These are phyloP conservation scores for Sternotherus odoratus DNA, from an alignment of 2,797 vertebrate species.

Conservation along the genomic window DNA sequence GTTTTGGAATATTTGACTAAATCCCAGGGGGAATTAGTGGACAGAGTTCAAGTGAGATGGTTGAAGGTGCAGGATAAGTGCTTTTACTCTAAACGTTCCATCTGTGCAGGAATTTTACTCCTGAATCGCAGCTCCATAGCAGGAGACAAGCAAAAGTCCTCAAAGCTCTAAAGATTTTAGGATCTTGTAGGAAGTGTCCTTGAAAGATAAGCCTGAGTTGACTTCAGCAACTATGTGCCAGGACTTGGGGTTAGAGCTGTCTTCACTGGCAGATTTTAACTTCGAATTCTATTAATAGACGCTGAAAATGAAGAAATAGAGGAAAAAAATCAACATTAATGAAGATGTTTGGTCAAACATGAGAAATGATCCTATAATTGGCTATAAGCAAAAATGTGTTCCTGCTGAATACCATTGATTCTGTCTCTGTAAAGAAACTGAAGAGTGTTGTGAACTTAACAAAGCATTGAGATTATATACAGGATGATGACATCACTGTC, in stretches of 20 bases:
- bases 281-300: slow-evolving; percentile 43
- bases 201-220: slow-evolving; percentile 27
- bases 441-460: not conserved
- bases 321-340: slow-evolving; percentile 48
- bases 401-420: not conserved
- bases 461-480: not conserved
- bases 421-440: slow-evolving; percentile 6
- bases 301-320: slow-evolving; percentile 34
- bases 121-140: not conserved
- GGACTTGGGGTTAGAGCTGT: slow-evolving; percentile 58
- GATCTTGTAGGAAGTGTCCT: slow-evolving; percentile 46
- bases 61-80: no score
- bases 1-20: not conserved
- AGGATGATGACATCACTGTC: not conserved
- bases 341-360: not conserved
- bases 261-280: slow-evolving; percentile 53
- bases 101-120: not conserved
- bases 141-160: slow-evolving; percentile 32
- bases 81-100: not conserved
- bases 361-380: not conserved
- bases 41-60: no score
- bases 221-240: not conserved
- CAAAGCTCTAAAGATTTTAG: slow-evolving; percentile 39
- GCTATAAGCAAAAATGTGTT: not conserved
- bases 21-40: not conserved